phyloP scores from a whole-genome alignment of 1,140 invertebrate species.

The Drosophila trapezifrons region DNA sequence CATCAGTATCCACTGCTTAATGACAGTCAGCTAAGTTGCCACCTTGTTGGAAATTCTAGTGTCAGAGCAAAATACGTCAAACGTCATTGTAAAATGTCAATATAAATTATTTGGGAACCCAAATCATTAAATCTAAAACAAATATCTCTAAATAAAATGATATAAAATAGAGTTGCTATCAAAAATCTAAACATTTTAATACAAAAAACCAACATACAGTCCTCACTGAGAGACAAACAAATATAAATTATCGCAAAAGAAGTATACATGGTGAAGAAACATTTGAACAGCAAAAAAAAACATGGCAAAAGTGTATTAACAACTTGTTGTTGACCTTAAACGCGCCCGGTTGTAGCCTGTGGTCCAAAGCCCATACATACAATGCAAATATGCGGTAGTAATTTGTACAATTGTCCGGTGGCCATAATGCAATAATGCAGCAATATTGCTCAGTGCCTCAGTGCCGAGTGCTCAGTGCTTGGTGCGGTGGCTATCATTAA shows the following conservation, averaged over 20 bases:
- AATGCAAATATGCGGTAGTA: constrained; percentile 61
- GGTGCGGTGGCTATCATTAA: constrained; percentile 42
- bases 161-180: neutral
- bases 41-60: too few relatives aligned
- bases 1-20: neutral
- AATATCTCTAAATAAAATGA: too few relatives aligned
- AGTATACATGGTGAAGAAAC: constrained; percentile 8
- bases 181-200: neutral
- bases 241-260: neutral
- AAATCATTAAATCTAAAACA: too few relatives aligned
- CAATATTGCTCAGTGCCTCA: constrained; percentile 38
- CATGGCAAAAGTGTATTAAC: constrained; percentile 15
- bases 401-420: constrained; percentile 19
- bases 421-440: constrained; percentile 51
- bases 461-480: constrained; percentile 20
- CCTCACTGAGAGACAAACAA: neutral
- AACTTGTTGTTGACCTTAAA: constrained; percentile 54
- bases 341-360: constrained; percentile 3
- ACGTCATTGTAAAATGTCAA: too few relatives aligned
- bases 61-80: too few relatives aligned
- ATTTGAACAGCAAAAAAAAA: constrained; percentile 18
- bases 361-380: constrained; percentile 9
- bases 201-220: neutral
- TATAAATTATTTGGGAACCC: too few relatives aligned
- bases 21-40: too few relatives aligned